Base-by-base conservation (phyloP, 2,888 invertebrate species). In the Dasysyrphus tricinctus region DNA sequence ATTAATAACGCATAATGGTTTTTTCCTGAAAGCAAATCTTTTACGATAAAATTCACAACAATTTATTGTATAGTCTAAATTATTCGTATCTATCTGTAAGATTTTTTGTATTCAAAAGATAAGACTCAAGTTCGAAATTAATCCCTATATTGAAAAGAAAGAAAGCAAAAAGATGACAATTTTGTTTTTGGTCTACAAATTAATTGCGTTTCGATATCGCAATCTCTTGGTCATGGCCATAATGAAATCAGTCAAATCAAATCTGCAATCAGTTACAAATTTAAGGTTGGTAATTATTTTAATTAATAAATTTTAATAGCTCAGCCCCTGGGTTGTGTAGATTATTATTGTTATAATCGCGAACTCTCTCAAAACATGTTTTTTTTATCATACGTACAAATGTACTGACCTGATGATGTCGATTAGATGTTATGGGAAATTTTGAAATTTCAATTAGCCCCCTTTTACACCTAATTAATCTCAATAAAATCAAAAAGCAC, bases 381-480 rank as follows among this genome's bases (percentile, higher is more conserved):
- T 37, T 59, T 54, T 24, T 16, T 34, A 12, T 11, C 3, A 42
- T 6, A 24, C 24, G 24, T 7, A 39, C 7, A 32, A 5, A 37
- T 7, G 24, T 12, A 24, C 3, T 59, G 59, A 59, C 59, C 19
- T 24, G 59, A 59, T 59, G 61, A 39, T 32, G 19, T 49, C 59
- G 76, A 69, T 77, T 77, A 76, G 67, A 39, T 56, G 34, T 47
- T 29, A 47, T 14, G 56, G 85, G 77, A 32, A 63, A 74, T 81
- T 85, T 73, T 56, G 12, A 69, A 85, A 81, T 74, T 74, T 37
- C 63, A 81, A 85, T 85, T 81, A 77, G 73, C 69, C 72, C 32
- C 77, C 76, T 85, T 67, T 73, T 72, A 81, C 81, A 85, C 81
- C 69, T 70, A 81, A 85, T 85, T 85, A 85, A 85, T 85, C 54